Percentiles rank a stretch among this genome's conserved stretches.
Evolutionary conservation across 2,113 vertebrate genomes (phyloP).

Genomic region (Himantopus leucocephalus): DNA sequence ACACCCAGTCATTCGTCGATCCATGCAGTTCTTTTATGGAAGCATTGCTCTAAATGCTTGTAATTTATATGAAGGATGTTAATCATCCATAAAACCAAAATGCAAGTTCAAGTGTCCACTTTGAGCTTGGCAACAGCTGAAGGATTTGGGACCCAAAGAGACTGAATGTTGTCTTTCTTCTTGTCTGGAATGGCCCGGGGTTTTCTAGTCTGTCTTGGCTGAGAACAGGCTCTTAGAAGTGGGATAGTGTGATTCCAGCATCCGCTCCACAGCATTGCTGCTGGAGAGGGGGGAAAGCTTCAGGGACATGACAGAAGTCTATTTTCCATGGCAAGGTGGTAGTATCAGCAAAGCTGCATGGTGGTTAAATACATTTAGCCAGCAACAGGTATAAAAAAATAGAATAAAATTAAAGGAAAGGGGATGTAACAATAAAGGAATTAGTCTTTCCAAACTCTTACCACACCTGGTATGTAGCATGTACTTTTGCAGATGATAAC

Average conservation of each 20-base stretch:
- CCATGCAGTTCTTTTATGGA: background rate
- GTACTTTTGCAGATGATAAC: conserved; percentile 5
- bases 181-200: background rate
- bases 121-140: background rate
- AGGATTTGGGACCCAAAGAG: background rate
- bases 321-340: background rate
- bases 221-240: background rate
- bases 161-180: background rate
- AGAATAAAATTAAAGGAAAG: background rate
- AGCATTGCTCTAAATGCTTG: background rate
- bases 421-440: background rate
- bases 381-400: background rate
- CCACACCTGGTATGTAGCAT: background rate
- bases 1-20: background rate
- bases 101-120: background rate
- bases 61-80: background rate
- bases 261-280: background rate
- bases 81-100: background rate
- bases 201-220: background rate
- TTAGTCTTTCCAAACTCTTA: background rate
- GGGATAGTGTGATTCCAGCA: background rate
- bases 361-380: background rate
- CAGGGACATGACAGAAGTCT: background rate
- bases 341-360: background rate
- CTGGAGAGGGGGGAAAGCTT: background rate